Conservation (phyloP, 2,113 vertebrate genomes). For the Heterotis niloticus region DNA sequence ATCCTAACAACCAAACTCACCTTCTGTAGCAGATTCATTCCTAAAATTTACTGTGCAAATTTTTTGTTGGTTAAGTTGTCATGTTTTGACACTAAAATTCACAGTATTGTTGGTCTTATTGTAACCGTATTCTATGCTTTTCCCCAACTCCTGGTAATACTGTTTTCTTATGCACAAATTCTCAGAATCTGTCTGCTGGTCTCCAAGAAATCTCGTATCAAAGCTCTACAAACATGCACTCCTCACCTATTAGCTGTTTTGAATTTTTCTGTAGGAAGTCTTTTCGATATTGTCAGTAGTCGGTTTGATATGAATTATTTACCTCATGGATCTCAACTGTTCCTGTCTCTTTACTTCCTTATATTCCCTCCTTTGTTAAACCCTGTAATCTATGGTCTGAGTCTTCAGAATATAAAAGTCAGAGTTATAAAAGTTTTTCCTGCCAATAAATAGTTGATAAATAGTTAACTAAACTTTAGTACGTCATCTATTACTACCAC, state of each 20-base stretch:
- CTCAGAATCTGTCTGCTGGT: too few species aligned
- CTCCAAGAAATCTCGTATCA: too few species aligned
- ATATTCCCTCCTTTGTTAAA: slow-evolving; percentile 26
- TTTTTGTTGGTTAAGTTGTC: slow-evolving; percentile 46
- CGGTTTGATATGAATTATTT: slow-evolving; percentile 14
- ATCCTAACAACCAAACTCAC: too few species aligned
- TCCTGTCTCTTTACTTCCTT: slow-evolving; percentile 25
- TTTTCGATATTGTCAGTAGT: slow-evolving; percentile 24
- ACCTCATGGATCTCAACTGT: neutral
- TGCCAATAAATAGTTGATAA: too few species aligned
- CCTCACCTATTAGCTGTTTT: slow-evolving; percentile 5
- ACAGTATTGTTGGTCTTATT: slow-evolving; percentile 42
- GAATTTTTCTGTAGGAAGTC: neutral
- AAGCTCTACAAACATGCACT: too few species aligned
- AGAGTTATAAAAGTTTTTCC: neutral
- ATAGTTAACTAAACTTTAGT: too few species aligned
- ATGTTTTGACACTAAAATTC: slow-evolving; percentile 43
- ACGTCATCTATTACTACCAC: too few species aligned
- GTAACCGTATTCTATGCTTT: neutral
- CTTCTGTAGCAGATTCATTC: too few species aligned
- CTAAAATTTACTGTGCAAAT: slow-evolving; percentile 51
- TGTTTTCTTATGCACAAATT: slow-evolving; percentile 23
- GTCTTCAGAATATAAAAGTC: neutral
- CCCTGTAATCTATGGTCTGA: slow-evolving; percentile 19
- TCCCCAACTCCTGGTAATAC: slow-evolving; percentile 3